Percentiles rank a stretch among this genome's conserved stretches.
These are phyloP conservation scores for Rhorus exstirpatorius DNA, from an alignment of 2,888 invertebrate genomes.

Conservation along the genomic window DNA sequence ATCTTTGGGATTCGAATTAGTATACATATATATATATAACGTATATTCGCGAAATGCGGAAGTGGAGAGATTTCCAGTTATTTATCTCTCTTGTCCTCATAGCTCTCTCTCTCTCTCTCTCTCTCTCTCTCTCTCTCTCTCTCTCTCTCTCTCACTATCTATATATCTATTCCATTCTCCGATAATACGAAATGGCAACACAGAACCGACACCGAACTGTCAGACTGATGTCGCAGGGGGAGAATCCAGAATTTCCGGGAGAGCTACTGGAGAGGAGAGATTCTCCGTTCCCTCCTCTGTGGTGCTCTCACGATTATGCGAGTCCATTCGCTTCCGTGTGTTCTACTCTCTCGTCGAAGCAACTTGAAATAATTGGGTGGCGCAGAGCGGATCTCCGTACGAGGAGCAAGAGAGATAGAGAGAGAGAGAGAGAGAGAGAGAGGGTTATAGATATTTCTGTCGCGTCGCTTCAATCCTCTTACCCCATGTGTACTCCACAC, in stretches of 20 bases:
- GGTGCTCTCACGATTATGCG: slow-evolving; percentile 54
- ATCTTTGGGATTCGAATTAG: slow-evolving; percentile 3
- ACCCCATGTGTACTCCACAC: slow-evolving; percentile 13
- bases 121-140: background rate
- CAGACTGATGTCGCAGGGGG: slow-evolving; percentile 6
- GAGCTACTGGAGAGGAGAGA: slow-evolving; percentile 29
- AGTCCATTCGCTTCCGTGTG: slow-evolving; percentile 52
- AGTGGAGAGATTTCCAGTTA: slow-evolving; percentile 17
- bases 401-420: background rate
- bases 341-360: slow-evolving; percentile 60
- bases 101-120: background rate
- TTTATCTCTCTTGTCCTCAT: background rate
- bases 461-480: slow-evolving; percentile 56
- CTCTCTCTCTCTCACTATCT: background rate
- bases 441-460: slow-evolving; percentile 67
- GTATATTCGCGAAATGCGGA: slow-evolving; percentile 3
- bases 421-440: slow-evolving; percentile 20
- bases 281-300: slow-evolving; percentile 19
- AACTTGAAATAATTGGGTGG: slow-evolving; percentile 71
- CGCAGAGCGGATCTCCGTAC: slow-evolving; percentile 36
- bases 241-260: slow-evolving; percentile 39
- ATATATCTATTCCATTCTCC: background rate
- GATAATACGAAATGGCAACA: slow-evolving; percentile 51
- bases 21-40: background rate
- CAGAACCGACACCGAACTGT: slow-evolving; percentile 24